Evolutionary conservation across 2,888 invertebrate genomes (phyloP), one percentile per base, ranked within the genome.

Genomic region (Thymelicus lineola): DNA sequence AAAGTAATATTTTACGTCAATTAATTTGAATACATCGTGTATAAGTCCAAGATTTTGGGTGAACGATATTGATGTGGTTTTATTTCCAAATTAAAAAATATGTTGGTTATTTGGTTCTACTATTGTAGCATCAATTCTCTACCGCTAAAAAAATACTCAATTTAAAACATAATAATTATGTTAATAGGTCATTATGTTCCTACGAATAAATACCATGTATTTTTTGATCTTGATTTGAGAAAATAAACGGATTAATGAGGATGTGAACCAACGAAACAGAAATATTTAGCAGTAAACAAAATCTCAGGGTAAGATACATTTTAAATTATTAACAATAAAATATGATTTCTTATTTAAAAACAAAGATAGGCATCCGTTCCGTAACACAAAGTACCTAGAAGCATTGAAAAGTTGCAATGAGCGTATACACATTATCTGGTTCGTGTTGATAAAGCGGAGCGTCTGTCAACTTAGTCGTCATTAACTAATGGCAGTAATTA

Each of bases 401-500:
- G 62, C 69, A 69, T 69, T 69, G 58, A 69, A 69, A 69, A 69
- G 69, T 69, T 63, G 69, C 68, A 63, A 69, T 69, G 62, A 69
- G 69, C 69, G 69, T 58, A 58, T 63, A 50, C 67, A 67, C 69
- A 69, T 69, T 69, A 63, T 69, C 68, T 63, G 57, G 36, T 38
- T 48, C 62, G 62, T 69, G 62, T 68, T 69, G 62, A 62, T 69
- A 48, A 69, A 63, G 57, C 68, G 46, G 62, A 58, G 68, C 57
- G 48, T 69, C 62, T 69, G 68, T 62, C 68, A 69, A 69, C 62
- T 63, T 63, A 68, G 62, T 69, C 62, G 68, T 69, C 68, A 69
- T 69, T 69, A 69, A 69, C 68, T 69, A 69, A 69, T 69, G 68
- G 68, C 62, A 48, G 62, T 69, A 69, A 69, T 69, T 62, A 69